A percentile compares a stretch with the other conserved stretches of the same genome.
phyloP scores from a whole-genome alignment of 2,797 vertebrate genomes.

The Gouania willdenowi region DNA sequence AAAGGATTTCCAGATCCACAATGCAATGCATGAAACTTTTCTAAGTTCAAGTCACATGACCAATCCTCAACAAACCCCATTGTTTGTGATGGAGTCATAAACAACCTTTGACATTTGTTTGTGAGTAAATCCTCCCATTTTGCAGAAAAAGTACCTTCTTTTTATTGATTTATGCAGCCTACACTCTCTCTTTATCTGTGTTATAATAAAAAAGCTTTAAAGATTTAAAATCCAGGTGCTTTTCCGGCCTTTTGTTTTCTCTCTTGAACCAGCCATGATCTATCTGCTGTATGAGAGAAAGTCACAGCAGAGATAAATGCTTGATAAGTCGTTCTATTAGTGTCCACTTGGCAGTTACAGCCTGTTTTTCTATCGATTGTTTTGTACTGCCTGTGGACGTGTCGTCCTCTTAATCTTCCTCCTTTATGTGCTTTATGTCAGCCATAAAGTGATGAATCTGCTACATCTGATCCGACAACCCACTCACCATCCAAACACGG shows the following conservation, averaged over 20 bases:
- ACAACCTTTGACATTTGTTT: no score
- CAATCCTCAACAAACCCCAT: no score
- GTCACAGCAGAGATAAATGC: constrained; percentile 22
- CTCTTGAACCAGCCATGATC: constrained; percentile 42
- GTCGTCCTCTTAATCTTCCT: not conserved
- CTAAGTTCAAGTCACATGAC: no score
- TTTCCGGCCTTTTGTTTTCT: constrained; percentile 56
- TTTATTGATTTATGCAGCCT: no score
- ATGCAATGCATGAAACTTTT: no score
- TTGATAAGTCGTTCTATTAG: constrained; percentile 11
- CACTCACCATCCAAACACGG: not conserved
- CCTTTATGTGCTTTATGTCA: constrained; percentile 4
- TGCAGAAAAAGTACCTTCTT: no score
- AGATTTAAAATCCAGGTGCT: no score
- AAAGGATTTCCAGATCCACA: no score
- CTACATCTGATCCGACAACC: not conserved
- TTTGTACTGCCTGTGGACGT: constrained; percentile 23
- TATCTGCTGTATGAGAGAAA: constrained; percentile 30
- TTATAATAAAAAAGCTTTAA: no score
- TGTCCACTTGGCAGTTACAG: constrained; percentile 31
- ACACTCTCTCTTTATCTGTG: no score
- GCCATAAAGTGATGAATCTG: constrained; percentile 15
- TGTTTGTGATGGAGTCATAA: no score
- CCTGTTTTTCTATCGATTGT: constrained; percentile 27
- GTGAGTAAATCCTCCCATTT: no score